These are phyloP conservation scores for Papilio polyxenes DNA, from an alignment of 1,140 invertebrate species.

Conservation along the genomic window DNA sequence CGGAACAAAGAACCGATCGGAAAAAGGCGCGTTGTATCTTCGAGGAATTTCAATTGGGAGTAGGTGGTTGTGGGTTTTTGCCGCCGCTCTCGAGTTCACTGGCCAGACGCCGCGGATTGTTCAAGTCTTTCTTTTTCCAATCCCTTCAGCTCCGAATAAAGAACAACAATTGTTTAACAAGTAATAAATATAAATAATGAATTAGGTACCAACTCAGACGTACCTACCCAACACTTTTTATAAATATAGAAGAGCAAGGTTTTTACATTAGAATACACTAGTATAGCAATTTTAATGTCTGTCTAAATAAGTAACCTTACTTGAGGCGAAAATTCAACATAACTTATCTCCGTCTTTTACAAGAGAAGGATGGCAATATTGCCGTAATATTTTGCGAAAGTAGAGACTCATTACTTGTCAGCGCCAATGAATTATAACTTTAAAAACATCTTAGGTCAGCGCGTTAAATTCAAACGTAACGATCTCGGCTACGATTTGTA, in stretches of 20 bases:
- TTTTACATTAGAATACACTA: too few species aligned
- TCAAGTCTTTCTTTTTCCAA: conserved; percentile 54
- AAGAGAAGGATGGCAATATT: background rate
- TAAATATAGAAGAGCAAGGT: background rate
- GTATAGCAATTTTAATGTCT: background rate
- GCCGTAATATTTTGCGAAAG: background rate
- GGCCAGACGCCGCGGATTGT: conserved; percentile 60
- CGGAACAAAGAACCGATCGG: conserved; percentile 31
- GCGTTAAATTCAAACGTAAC: conserved; percentile 56
- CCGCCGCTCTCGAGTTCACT: conserved; percentile 56
- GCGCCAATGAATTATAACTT: too few species aligned
- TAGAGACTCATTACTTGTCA: background rate
- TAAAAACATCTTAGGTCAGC: too few species aligned
- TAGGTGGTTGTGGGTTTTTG: conserved; percentile 47
- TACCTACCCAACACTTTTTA: background rate
- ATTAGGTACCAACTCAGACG: background rate
- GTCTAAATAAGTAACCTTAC: background rate
- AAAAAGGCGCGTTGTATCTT: conserved; percentile 18
- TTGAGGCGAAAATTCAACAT: background rate
- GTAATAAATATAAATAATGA: conserved; percentile 31
- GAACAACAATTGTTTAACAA: conserved; percentile 14
- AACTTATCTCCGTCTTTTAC: background rate
- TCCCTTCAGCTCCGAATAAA: conserved; percentile 38
- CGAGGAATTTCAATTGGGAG: conserved; percentile 44
- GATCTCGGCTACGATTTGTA: conserved; percentile 45